phyloP scores from a whole-genome alignment of 2,888 invertebrate species.

The Pristionchus japonicus region DNA sequence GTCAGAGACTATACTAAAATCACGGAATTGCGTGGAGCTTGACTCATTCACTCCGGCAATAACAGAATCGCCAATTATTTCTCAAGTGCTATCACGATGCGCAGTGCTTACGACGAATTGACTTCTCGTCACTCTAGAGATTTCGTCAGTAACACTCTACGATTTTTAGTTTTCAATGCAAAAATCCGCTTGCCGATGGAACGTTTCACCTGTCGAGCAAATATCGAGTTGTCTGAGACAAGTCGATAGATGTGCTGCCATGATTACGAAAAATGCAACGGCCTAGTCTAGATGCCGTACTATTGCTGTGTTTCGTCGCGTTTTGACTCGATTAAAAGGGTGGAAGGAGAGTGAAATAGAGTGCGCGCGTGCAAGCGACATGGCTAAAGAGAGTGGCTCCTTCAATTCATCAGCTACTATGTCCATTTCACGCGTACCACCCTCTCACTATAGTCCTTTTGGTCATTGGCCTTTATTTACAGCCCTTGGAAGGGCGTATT shows the following conservation, averaged over 20 bases:
- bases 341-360: too few relatives aligned
- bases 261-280: neutral
- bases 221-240: neutral
- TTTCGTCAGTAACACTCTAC: neutral
- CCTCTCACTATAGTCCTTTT: neutral
- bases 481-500: neutral
- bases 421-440: neutral
- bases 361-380: neutral
- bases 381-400: too few relatives aligned
- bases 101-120: neutral
- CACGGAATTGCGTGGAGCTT: neutral
- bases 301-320: neutral
- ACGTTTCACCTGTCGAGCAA: neutral
- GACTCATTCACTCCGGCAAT: neutral
- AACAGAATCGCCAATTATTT: neutral
- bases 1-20: neutral
- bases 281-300: neutral
- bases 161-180: neutral
- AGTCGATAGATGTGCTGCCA: neutral
- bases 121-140: neutral
- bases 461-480: neutral
- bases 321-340: conserved; percentile 34
- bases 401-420: conserved; percentile 27
- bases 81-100: neutral
- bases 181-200: neutral